Base-by-base conservation (phyloP, 2,797 vertebrate species). In the Rhynchonycteris naso region DNA sequence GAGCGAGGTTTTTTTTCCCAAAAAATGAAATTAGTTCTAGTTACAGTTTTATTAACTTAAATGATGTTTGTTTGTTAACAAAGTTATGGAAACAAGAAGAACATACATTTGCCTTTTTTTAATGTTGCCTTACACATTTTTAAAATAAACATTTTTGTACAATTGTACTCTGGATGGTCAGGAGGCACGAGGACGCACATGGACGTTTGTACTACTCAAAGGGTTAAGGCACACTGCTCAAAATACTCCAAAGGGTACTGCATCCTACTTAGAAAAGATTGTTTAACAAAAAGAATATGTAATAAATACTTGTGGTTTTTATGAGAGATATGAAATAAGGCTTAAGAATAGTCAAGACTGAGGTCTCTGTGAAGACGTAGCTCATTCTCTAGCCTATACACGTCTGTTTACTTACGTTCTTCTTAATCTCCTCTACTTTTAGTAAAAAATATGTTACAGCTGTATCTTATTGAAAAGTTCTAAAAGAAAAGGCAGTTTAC, bases 141-240 rank as follows among this genome's bases (percentile, higher is more conserved):
- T 43, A 43, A 43, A 43, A 43, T 43, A 43, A 43, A 43, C 43
- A 43, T 43, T 43, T 43, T 43, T 43, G 43, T 43, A 43, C 43
- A 43, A 43, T 43, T 43, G 43, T 43, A 43, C 43, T 43, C 43
- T 43, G 43, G 43, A 43, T 43, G 43, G 43, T 43, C 43, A 43
- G 43, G 43, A 43, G 43, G 43, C 43, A 43, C 43, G 5, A 43
- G 43, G 43, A 43, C 43, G 4, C 8, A 43, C 43, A 43, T 5
- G 43, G 8, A 43, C 8, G 43, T 43, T 43, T 5, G 43, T 43
- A 6, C 43, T 43, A 43, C 43, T 43, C 43, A 43, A 43, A 43
- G 43, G 43, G 43, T 43, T 43, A 94, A 88, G 91, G 76, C 18
- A 90, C 87, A 90, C 2, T 78, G 65, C 12, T 85, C 58, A 96